A percentile compares a stretch with the other conserved stretches of the same genome.
Evolutionary conservation across 2,888 invertebrate species (phyloP).

Genomic region (Mimachlamys varia): DNA sequence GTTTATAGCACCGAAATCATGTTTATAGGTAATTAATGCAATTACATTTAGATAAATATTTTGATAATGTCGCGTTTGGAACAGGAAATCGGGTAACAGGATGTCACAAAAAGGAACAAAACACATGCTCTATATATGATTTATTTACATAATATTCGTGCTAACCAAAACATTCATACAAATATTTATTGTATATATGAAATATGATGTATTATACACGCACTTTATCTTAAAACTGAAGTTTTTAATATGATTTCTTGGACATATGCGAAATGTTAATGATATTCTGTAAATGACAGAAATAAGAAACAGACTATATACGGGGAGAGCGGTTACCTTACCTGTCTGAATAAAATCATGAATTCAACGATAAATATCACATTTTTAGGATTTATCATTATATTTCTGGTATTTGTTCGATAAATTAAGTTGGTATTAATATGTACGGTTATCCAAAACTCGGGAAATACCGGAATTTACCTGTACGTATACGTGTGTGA

Average conservation of each 20-base stretch:
- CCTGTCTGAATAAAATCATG: slow-evolving; percentile 12
- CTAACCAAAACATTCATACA: not conserved
- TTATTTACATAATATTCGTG: not conserved
- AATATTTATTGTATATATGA: too few species aligned
- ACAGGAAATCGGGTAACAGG: slow-evolving; percentile 13
- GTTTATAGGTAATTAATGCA: slow-evolving; percentile 29
- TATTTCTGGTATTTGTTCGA: not conserved
- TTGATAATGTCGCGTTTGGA: slow-evolving; percentile 14
- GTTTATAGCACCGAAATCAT: slow-evolving; percentile 26
- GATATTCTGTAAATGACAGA: too few species aligned
- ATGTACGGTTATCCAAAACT: not conserved
- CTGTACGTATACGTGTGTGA: slow-evolving; percentile 10
- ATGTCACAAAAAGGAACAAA: not conserved
- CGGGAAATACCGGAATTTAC: not conserved
- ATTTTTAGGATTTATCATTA: not conserved
- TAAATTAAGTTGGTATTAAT: not conserved
- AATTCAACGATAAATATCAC: not conserved
- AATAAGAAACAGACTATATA: slow-evolving; percentile 13
- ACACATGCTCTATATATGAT: too few species aligned
- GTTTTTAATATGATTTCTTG: too few species aligned
- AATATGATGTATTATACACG: too few species aligned
- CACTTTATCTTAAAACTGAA: too few species aligned
- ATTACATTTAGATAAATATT: slow-evolving; percentile 26
- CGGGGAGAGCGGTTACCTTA: not conserved
- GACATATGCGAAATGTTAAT: too few species aligned